These are phyloP conservation scores for Sprattus sprattus DNA, from an alignment of 2,113 vertebrate genomes.

Conservation along the genomic window DNA sequence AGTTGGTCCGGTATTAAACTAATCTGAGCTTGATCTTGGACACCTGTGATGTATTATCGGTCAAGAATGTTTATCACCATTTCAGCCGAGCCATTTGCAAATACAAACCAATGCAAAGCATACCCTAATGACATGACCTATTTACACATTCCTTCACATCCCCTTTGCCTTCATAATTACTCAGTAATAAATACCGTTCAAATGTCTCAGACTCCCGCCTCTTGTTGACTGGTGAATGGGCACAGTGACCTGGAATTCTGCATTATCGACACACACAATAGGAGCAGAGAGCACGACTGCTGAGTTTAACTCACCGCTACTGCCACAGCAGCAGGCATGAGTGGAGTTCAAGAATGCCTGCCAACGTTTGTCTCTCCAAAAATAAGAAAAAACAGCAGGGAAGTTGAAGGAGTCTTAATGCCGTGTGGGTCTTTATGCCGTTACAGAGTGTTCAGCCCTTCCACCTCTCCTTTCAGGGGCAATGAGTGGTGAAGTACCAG, in stretches of 20 bases:
- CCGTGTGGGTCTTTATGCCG: not conserved
- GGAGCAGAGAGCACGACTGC: not conserved
- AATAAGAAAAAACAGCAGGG: not conserved
- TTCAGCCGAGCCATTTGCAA: slow-evolving; percentile 45
- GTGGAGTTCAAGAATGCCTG: not conserved
- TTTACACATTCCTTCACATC: slow-evolving; percentile 27
- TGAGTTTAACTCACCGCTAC: not conserved
- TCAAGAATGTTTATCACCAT: slow-evolving; percentile 21
- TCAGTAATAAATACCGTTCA: slow-evolving; percentile 51
- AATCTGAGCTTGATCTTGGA: slow-evolving; percentile 13
- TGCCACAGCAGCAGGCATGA: not conserved
- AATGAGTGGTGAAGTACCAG: not conserved
- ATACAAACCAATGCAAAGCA: slow-evolving; percentile 36
- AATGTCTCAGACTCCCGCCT: slow-evolving; percentile 34
- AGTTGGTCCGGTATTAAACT: not conserved
- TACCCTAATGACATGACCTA: slow-evolving; percentile 19
- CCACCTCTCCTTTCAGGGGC: not conserved
- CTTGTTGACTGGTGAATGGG: slow-evolving; percentile 4
- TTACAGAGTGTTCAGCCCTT: not conserved
- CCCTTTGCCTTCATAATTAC: slow-evolving; percentile 33
- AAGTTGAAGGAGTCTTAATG: not conserved
- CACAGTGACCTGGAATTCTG: not conserved
- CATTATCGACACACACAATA: not conserved
- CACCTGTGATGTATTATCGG: not conserved
- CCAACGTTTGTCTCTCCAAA: not conserved